Base-by-base conservation (phyloP, 2,888 invertebrate species). In the Volucella bombylans region DNA sequence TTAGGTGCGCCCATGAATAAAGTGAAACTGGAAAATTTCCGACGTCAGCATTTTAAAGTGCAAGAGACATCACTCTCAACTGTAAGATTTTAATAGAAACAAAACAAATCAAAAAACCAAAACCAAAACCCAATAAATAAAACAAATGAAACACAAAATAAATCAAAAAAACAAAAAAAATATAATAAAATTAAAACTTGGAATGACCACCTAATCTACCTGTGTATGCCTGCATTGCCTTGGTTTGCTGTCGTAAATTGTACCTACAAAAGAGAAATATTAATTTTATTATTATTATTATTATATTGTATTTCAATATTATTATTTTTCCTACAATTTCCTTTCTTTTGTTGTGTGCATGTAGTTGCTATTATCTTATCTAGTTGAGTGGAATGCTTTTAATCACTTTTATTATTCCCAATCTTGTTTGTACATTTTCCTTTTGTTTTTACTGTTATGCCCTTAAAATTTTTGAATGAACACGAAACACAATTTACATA, bases 1-100 rank as follows among this genome's bases (percentile, higher is more conserved):
- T 65, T 94, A 96, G 96, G 96, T 92, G 95, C 96, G 87, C 96
- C 96, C 87, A 95, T 96, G 93, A 96, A 96, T 93, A 95, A 94
- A 93, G 95, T 95, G 93, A 96, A 96, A 93, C 93, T 96, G 93
- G 95, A 95, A 91, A 95, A 95, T 92, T 95, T 95, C 92, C 92
- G 92, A 89, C 92, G 94, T 93, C 94, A 94, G 92, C 94, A 95
- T 89, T 94, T 94, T 91, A 94, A 95, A 93, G 94, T 95, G 89
- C 95, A 95, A 92, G 96, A 96, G 93, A 96, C 96, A 87, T 95
- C 95, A 89, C 93, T 96, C 91, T 95, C 95, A 92, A 94, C 95
- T 94, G 96, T 96, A 96, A 95, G 95, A 87, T 88, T 88, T 87
- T 88, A 87, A 88, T 6, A 31, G 31, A 31, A 73, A 49, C 43